Percentiles rank a stretch among this genome's conserved stretches.
These are phyloP conservation scores for Pseudeuparius sepicola DNA, from an alignment of 2,888 invertebrate species.

Conservation along the genomic window DNA sequence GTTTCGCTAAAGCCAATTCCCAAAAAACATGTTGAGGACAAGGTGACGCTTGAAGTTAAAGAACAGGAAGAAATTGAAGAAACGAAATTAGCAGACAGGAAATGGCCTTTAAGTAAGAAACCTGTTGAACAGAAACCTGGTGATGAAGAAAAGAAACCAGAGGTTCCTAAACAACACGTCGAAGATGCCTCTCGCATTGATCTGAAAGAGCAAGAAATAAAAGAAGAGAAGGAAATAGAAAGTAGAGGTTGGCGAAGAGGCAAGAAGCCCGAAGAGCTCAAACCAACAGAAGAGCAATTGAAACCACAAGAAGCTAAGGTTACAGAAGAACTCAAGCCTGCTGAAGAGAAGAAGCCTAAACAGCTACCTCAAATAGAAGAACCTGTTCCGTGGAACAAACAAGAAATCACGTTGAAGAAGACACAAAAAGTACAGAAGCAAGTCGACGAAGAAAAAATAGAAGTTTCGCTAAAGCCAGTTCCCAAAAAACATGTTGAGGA, in stretches of 20 bases:
- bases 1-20: conserved; percentile 26
- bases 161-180: not conserved
- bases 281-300: too few species aligned
- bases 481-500: conserved; percentile 9
- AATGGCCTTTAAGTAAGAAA: conserved; percentile 1
- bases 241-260: conserved; percentile 27
- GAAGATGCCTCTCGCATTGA: conserved; percentile 23
- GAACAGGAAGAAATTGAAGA: conserved; percentile 10
- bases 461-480: conserved; percentile 19
- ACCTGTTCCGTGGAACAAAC: conserved; percentile 50
- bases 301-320: too few species aligned
- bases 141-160: not conserved
- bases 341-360: conserved; percentile 8
- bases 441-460: conserved; percentile 32
- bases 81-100: too few species aligned
- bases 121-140: conserved; percentile 11
- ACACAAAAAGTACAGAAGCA: conserved; percentile 38
- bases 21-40: conserved; percentile 12
- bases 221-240: conserved; percentile 30
- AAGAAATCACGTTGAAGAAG: conserved; percentile 45
- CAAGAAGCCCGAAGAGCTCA: conserved; percentile 17
- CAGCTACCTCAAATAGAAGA: conserved; percentile 30
- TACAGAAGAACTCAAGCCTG: too few species aligned
- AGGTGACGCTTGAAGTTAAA: conserved; percentile 7
- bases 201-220: conserved; percentile 13